Evolutionary conservation across 1,140 invertebrate genomes (phyloP), one percentile per base, ranked within the genome.

Genomic region (Penaeus vannamei): DNA sequence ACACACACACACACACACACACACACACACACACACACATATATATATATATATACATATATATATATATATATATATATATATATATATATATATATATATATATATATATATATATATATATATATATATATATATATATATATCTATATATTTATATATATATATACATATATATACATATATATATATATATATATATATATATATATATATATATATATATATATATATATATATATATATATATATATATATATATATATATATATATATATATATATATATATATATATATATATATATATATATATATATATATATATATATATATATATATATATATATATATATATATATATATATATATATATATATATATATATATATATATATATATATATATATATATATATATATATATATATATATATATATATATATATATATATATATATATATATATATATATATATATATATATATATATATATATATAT

Each of bases 331-430:
- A 19, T 69, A 19, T 32, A 19, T 69, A 69, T 69, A 19, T 32
- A 19, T 69, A 19, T 69, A 69, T 32, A 19, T 69, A 19, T 69
- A 19, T 4, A 19, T 69, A 19, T 69, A 10, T 29, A 69, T 69
- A 69, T 69, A 69, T 29, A 69, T 69, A 14, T 69, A 69, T 29
- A 69, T 69, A 69, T 69, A 69, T 29, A 69, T 69, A 69, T 69
- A 29, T 29, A 69, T 69, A 69, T 5, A 69, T 29, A 69, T 69
- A 69, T 69, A 69, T 29, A 69, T 69, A 69, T 69, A 69, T 29
- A 69, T 69, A 69, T 69, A 69, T n/a, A 69, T 69, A 69, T 69
- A 69, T 29, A 69, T 69, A 69, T 69, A 69, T 29, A 69, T 69
- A 69, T 69, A 69, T 29, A 69, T 69, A 69, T 69, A 69, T 29